Percentiles rank a stretch among this genome's conserved stretches.
Conservation (phyloP, 2,888 invertebrate species). For the Eilema depressum region DNA sequence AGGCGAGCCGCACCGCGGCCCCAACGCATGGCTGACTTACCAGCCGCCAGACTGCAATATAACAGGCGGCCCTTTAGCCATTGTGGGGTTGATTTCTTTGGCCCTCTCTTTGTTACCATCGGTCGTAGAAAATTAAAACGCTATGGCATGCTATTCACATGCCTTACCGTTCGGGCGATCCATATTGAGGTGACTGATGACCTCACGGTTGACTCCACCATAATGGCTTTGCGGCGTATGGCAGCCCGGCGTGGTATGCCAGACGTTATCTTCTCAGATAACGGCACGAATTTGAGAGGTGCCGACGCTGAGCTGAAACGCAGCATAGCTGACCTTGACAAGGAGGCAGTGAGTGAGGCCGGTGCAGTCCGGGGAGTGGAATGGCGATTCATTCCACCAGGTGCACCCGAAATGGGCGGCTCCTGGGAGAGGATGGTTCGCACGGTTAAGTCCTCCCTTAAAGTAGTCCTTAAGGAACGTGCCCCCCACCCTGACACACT, state of each 20-base stretch:
- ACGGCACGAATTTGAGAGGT: background rate
- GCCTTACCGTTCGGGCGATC: slow-evolving; percentile 2
- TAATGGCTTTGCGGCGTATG: background rate
- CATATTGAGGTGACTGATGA: background rate
- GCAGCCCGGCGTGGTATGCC: background rate
- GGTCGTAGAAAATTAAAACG: background rate
- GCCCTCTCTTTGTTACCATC: background rate
- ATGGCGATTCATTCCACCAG: background rate
- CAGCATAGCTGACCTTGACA: background rate
- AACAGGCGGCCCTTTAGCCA: background rate
- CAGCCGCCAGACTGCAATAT: background rate
- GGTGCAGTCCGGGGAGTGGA: background rate
- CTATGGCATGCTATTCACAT: background rate
- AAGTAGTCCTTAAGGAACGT: background rate
- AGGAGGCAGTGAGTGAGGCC: background rate
- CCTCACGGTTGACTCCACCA: background rate
- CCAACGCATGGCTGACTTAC: background rate
- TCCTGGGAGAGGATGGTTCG: background rate
- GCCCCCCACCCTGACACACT: background rate
- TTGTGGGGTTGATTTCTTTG: background rate
- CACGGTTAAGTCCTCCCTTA: background rate
- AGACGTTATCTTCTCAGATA: background rate
- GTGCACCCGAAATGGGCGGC: background rate
- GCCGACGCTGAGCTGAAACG: background rate
- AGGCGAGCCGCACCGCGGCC: background rate